Conservation (phyloP, 2,797 vertebrate genomes). For the Thamnophis elegans region DNA sequence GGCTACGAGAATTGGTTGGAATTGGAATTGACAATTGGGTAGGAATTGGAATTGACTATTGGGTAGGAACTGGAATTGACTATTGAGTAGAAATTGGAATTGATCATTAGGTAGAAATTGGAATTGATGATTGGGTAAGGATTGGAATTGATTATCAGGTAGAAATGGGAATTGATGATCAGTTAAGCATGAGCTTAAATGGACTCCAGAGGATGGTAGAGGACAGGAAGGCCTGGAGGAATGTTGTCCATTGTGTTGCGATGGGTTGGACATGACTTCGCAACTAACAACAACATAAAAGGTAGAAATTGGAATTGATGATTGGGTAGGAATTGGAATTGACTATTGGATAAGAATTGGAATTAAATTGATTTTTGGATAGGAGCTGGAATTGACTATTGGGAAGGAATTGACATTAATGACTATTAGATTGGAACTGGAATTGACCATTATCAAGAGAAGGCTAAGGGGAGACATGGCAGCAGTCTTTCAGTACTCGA, state of each 20-base stretch:
- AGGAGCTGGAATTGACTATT: neutral
- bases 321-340: neutral
- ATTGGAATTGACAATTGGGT: neutral
- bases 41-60: neutral
- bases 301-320: too few relatives aligned
- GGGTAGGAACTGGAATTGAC: neutral
- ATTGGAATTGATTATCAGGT: too few relatives aligned
- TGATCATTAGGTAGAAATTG: too few relatives aligned
- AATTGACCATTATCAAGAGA: neutral
- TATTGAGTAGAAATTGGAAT: neutral
- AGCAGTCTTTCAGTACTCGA: neutral
- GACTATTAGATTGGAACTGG: neutral
- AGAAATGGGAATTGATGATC: neutral
- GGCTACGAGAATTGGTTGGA: neutral
- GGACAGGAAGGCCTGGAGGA: too few relatives aligned
- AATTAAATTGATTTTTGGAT: neutral
- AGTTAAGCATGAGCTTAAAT: too few relatives aligned
- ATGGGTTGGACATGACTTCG: too few relatives aligned
- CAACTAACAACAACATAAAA: too few relatives aligned
- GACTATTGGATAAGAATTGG: neutral
- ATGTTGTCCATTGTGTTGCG: too few relatives aligned
- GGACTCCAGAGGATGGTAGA: too few relatives aligned
- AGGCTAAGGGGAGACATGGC: neutral
- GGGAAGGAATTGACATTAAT: neutral
- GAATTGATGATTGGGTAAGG: too few relatives aligned